These are phyloP conservation scores for Tolmerus cingulatus DNA, from an alignment of 2,888 invertebrate species.

Conservation along the genomic window DNA sequence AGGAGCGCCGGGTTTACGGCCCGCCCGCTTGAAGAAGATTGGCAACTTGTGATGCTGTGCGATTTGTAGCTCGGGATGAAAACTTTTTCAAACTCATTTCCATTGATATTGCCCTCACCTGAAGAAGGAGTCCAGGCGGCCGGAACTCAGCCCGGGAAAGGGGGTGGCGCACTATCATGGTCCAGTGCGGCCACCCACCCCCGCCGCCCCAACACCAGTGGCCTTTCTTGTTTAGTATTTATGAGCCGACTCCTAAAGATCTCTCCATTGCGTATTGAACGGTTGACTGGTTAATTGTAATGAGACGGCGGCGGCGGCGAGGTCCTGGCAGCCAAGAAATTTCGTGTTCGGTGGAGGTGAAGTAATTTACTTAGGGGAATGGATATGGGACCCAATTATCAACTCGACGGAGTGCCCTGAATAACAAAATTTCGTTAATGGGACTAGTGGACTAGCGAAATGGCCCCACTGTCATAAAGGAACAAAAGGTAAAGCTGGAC, in stretches of 20 bases:
- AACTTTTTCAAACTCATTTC: slow-evolving; percentile 39
- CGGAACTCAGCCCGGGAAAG: not conserved
- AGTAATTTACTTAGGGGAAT: slow-evolving; percentile 42
- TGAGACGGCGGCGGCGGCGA: not conserved
- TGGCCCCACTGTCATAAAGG: slow-evolving; percentile 35
- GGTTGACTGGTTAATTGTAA: slow-evolving; percentile 42
- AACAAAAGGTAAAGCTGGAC: slow-evolving; percentile 25
- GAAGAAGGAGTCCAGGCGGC: not conserved
- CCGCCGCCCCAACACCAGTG: not conserved
- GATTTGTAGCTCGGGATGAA: slow-evolving; percentile 22
- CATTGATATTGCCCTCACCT: slow-evolving; percentile 40
- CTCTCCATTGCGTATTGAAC: slow-evolving; percentile 39
- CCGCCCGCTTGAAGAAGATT: slow-evolving; percentile 20
- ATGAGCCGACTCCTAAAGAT: slow-evolving; percentile 35
- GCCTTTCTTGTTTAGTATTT: slow-evolving; percentile 37
- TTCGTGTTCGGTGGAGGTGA: slow-evolving; percentile 37
- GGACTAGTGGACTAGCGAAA: slow-evolving; percentile 34
- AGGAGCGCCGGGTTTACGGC: not conserved
- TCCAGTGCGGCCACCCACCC: not conserved
- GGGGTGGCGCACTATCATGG: not conserved
- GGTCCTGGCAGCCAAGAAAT: slow-evolving; percentile 15
- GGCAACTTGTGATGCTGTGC: slow-evolving; percentile 30
- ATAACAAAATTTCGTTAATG: slow-evolving; percentile 40
- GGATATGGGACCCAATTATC: slow-evolving; percentile 42
- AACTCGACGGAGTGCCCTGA: slow-evolving; percentile 34